A percentile compares a stretch with the other conserved stretches of the same genome.
These are phyloP conservation scores for Eueremaeus valkanovi DNA, from an alignment of 2,888 invertebrate species.

Conservation along the genomic window DNA sequence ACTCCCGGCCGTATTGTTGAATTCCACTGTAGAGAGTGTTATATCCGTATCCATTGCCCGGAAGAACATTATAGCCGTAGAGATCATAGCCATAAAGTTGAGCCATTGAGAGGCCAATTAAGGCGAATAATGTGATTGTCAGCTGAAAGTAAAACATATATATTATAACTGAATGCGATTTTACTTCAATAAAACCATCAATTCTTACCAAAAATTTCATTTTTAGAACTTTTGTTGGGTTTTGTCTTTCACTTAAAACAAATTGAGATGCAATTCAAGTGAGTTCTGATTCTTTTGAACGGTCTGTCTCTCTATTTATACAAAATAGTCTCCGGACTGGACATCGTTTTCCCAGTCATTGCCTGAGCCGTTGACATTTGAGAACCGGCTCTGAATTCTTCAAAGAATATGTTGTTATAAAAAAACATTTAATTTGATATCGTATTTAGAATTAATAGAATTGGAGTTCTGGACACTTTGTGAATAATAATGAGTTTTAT, in stretches of 20 bases:
- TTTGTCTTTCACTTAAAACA: background rate
- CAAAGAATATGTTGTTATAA: background rate
- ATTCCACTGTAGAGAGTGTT: background rate
- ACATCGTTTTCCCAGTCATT: background rate
- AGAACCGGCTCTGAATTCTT: background rate
- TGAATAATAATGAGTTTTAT: background rate
- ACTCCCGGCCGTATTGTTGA: constrained; percentile 18
- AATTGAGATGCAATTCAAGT: background rate
- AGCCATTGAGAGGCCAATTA: background rate
- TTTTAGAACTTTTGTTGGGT: background rate
- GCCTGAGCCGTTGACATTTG: background rate
- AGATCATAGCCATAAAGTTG: background rate
- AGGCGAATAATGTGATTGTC: background rate
- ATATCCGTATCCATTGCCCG: constrained; percentile 9
- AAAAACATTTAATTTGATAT: background rate
- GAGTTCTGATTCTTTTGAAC: background rate
- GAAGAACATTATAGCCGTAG: background rate
- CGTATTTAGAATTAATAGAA: background rate
- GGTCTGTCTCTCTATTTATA: constrained; percentile 9
- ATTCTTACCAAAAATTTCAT: constrained; percentile 31
- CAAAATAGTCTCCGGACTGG: background rate
- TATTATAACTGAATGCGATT: background rate
- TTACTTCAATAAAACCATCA: background rate
- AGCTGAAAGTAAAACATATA: background rate
- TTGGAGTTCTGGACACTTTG: no score